A percentile compares a stretch with the other conserved stretches of the same genome.
phyloP scores from a whole-genome alignment of 1,140 invertebrate species.

The Amyelois transitella region DNA sequence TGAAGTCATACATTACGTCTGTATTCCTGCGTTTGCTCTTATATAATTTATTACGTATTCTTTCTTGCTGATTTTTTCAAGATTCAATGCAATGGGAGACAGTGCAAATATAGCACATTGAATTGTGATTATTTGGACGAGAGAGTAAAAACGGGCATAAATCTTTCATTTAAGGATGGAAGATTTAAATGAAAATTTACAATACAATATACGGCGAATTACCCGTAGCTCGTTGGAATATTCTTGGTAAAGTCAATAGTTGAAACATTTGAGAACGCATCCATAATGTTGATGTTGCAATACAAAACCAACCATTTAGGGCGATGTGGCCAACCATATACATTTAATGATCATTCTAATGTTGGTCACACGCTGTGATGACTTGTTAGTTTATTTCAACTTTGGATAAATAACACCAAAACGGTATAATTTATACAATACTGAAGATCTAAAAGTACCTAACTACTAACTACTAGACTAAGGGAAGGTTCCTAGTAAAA shows the following conservation, averaged over 20 bases:
- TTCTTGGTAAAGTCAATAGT: not conserved
- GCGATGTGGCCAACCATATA: constrained; percentile 25
- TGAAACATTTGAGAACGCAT: constrained; percentile 5
- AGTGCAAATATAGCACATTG: not conserved
- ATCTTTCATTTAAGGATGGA: not conserved
- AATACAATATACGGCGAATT: not conserved
- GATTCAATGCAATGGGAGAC: not conserved
- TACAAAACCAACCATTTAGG: constrained; percentile 20
- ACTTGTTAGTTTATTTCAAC: not conserved
- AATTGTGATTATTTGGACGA: not conserved
- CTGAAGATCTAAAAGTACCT: too few species aligned
- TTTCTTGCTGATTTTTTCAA: not conserved
- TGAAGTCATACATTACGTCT: constrained; percentile 17
- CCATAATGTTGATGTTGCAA: constrained; percentile 2
- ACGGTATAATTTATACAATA: too few species aligned
- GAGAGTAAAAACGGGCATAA: not conserved
- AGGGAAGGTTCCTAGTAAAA: too few species aligned
- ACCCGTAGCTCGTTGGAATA: too few species aligned
- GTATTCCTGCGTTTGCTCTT: constrained; percentile 5
- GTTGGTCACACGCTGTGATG: constrained; percentile 16
- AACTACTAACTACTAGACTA: too few species aligned
- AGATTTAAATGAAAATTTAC: not conserved
- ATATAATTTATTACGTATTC: constrained; percentile 19
- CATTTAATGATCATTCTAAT: constrained; percentile 29
- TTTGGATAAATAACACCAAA: not conserved